Conservation (phyloP, 2,888 invertebrate genomes). For the Eupithecia abbreviata region DNA sequence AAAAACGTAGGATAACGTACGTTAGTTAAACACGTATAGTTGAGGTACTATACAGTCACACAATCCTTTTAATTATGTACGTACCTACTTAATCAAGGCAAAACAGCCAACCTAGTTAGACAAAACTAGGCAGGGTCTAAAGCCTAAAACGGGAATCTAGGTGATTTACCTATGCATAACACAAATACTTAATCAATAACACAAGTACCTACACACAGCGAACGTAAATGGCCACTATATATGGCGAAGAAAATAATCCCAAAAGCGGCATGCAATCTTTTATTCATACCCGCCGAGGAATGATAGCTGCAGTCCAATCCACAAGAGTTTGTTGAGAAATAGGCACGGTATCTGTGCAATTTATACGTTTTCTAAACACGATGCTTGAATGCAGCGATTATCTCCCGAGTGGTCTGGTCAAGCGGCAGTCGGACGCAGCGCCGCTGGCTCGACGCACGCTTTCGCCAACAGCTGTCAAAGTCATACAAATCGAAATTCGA, state of each 20-base stretch:
- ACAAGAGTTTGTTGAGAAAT: slow-evolving; percentile 40
- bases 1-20: neutral
- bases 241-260: slow-evolving; percentile 18
- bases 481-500: slow-evolving; percentile 48
- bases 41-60: too few species aligned
- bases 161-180: slow-evolving; percentile 6
- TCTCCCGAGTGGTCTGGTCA: slow-evolving; percentile 55
- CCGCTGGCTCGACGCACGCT: slow-evolving; percentile 56
- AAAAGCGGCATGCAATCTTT: slow-evolving; percentile 30
- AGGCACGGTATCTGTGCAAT: slow-evolving; percentile 69
- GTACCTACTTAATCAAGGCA: neutral
- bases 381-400: slow-evolving; percentile 64
- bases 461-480: slow-evolving; percentile 48
- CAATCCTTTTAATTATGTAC: neutral
- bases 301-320: slow-evolving; percentile 28
- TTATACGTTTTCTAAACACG: slow-evolving; percentile 79
- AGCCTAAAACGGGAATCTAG: slow-evolving; percentile 8
- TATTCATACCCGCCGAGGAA: slow-evolving; percentile 30
- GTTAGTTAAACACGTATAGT: too few species aligned
- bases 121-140: slow-evolving; percentile 1
- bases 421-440: slow-evolving; percentile 63
- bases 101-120: neutral
- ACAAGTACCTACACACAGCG: neutral
- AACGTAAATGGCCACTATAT: neutral
- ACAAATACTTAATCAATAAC: neutral